Conservation (phyloP, 2,888 invertebrate species). For the Oscheius sp. region DNA sequence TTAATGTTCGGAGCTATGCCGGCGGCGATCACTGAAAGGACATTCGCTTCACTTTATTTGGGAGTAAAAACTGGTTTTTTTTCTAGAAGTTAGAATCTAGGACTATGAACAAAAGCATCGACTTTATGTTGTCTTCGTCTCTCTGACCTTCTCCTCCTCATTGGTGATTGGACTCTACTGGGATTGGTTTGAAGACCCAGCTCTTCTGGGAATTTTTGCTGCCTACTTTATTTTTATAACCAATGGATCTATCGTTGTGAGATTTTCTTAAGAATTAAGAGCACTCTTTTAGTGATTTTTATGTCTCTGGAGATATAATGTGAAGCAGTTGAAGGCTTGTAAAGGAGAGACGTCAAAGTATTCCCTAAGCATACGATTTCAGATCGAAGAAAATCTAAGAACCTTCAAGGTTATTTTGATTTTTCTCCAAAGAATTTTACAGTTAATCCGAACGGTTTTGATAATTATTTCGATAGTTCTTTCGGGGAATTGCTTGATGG, state of each 20-base stretch:
- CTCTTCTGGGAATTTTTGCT: neutral
- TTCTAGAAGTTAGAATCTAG: no score
- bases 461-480: neutral
- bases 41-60: slow-evolving; percentile 4
- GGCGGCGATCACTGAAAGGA: slow-evolving; percentile 2
- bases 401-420: slow-evolving; percentile 12
- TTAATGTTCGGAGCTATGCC: neutral
- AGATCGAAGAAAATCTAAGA: slow-evolving; percentile 3
- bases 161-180: slow-evolving; percentile 5
- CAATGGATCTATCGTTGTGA: neutral
- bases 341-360: neutral
- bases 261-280: neutral
- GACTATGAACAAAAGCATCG: slow-evolving; percentile 2
- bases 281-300: neutral
- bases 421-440: no score
- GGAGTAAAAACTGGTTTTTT: neutral
- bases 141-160: neutral
- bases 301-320: neutral
- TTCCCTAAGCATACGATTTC: neutral
- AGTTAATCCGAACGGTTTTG: neutral
- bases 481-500: neutral
- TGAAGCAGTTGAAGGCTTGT: neutral
- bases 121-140: neutral
- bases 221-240: neutral
- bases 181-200: slow-evolving; percentile 8